phyloP scores from a whole-genome alignment of 2,113 vertebrate species.

The Ceyx cyanopectus region DNA sequence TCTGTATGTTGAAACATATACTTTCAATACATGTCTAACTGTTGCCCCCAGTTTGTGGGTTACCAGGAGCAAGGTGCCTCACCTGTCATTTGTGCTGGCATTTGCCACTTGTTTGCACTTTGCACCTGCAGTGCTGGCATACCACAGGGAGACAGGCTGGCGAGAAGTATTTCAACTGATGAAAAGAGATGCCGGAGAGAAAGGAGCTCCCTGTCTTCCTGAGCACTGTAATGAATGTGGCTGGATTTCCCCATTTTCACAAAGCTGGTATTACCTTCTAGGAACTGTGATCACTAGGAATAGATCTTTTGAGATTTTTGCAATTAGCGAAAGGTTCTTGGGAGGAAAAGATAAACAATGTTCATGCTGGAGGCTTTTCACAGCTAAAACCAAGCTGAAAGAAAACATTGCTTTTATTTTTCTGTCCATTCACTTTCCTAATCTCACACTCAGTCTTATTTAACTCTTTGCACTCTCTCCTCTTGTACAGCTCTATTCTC shows the following conservation, averaged over 20 bases:
- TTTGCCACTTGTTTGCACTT: background rate
- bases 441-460: background rate
- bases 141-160: background rate
- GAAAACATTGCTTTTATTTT: background rate
- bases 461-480: background rate
- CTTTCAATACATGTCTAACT: background rate
- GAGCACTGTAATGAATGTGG: background rate
- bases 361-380: background rate
- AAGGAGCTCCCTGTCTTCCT: background rate
- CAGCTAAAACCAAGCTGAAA: background rate
- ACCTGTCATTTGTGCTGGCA: background rate
- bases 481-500: background rate
- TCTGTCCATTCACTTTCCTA: background rate
- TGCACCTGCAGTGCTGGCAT: background rate
- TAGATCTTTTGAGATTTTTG: background rate
- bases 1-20: background rate
- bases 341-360: background rate
- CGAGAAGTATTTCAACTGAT: background rate
- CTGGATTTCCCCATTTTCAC: background rate
- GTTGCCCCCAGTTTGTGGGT: background rate
- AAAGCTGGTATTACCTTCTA: background rate
- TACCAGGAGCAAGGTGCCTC: background rate
- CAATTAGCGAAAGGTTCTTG: background rate
- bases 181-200: background rate
- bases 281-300: background rate